Base-by-base conservation (phyloP, 2,888 invertebrate species). In the Hypolimnas misippus region DNA sequence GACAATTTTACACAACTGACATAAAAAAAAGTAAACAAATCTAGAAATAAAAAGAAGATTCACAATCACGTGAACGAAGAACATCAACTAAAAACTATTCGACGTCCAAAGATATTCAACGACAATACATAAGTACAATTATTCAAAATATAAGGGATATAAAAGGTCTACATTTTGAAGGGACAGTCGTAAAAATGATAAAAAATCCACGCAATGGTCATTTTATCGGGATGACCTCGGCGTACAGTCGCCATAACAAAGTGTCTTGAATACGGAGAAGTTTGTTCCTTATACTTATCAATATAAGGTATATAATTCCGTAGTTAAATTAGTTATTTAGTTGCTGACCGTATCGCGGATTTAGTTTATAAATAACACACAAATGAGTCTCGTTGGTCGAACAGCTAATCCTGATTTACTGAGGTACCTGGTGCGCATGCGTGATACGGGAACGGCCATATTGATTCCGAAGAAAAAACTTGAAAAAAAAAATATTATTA, bases 331-430 rank as follows among this genome's bases (percentile, higher is more conserved):
- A 50, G 14, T 7, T 19, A 14, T 53, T 44, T 46, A 21, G 25
- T 46, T 29, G 17, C 50, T 25, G 21, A 55, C 51, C 55, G 57
- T 25, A 62, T 46, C 66, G 60, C 59, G 69, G 69, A 70, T 70
- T 70, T 70, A 66, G 69, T 70, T 68, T 87, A 89, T 89, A 89
- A 89, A 90, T 90, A 88, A 88, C 85, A 63, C 78, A 79, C 80
- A 87, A 89, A 90, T 84, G 88, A 86, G 86, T 65, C 83, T 82
- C 79, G 81, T 82, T 81, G 83, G 81, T 71, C 76, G 73, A 74
- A 63, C 65, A 70, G 75, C 79, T 90, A 90, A 90, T 86, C 88
- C 88, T 90, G 90, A 90, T 90, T 90, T 89, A 90, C 81, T 73
- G 83, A 76, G 79, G 71, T 76, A 76, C 85, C 82, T 75, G 83